Evolutionary conservation across 2,113 vertebrate genomes (phyloP).

Genomic region (Gracilinanus agilis): DNA sequence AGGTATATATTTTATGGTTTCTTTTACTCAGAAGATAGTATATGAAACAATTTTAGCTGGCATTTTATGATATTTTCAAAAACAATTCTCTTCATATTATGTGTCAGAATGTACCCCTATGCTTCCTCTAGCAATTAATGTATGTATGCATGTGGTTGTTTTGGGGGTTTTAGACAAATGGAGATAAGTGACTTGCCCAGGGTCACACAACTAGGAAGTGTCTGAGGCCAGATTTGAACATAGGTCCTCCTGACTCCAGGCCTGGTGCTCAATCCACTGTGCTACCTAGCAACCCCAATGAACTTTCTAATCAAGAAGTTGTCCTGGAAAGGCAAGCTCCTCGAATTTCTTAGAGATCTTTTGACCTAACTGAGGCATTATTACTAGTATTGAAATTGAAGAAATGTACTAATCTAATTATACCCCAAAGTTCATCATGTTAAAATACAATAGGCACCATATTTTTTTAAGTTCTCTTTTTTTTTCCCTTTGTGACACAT

Average conservation of each 20-base stretch:
- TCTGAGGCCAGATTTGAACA: too few species aligned
- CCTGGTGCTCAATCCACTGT: too few species aligned
- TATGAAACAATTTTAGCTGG: not conserved
- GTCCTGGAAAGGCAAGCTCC: too few species aligned
- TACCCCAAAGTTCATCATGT: not conserved
- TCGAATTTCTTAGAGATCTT: not conserved
- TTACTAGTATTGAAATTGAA: not conserved
- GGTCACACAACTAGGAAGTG: too few species aligned
- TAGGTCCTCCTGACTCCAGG: too few species aligned
- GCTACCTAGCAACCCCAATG: not conserved
- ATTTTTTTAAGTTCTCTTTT: too few species aligned
- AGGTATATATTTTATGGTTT: too few species aligned
- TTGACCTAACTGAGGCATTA: not conserved
- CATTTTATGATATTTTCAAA: not conserved
- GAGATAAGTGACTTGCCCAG: too few species aligned
- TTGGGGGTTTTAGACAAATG: too few species aligned
- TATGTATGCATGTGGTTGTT: too few species aligned
- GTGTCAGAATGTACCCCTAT: not conserved
- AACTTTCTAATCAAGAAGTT: not conserved
- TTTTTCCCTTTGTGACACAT: too few species aligned
- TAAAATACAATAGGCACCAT: not conserved
- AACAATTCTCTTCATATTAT: not conserved
- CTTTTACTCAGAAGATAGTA: not conserved
- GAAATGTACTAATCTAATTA: not conserved
- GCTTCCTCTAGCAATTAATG: not conserved